Evolutionary conservation across 2,888 invertebrate genomes (phyloP), one percentile per base, ranked within the genome.

Genomic region (Nemapogon koenigi): DNA sequence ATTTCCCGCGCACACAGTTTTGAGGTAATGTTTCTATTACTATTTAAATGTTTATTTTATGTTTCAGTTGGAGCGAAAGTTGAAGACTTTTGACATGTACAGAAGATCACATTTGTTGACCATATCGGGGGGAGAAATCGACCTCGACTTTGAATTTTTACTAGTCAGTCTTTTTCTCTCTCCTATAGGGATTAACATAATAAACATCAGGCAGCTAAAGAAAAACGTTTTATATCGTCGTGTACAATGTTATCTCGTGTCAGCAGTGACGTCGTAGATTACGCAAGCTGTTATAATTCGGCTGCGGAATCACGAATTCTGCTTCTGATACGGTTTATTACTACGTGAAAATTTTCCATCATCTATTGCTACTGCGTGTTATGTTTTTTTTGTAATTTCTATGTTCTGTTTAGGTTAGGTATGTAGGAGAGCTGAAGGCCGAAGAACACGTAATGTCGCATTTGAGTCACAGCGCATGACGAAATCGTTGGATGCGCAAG

Each of bases 141-240:
- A 86, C 82, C 85, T 82, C 56, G 85, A 79, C 85, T 84, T 66
- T 75, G 59, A 50, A 67, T 52, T 50, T 57, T 54, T 61, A 59
- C 55, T 58, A 86, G 86, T 87, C 86, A 87, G 86, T 87, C 86
- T 87, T 87, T 87, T 87, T 86, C 86, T 86, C 86, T 86, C 86
- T 86, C 86, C 86, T 86, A 87, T 86, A 79, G 75, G n/a, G 78
- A 71, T 69, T 59, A 69, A 71, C 81, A 81, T 81, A 60, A n/a
- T 63, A 56, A 53, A 49, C 68, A 46, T 55, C 78, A 36, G 16
- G 13, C 16, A 16, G 31, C 16, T 11, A 17, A 16, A 28, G 33
- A 37, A 10, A 14, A 42, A 16, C 18, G 8, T 8, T 29, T n/a
- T 6, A 13, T 15, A n/a, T 22, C n/a, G 38, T 14, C 10, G 16